A percentile compares a stretch with the other conserved stretches of the same genome.
Conservation (phyloP, 2,888 invertebrate genomes). For the Netelia melanura region DNA sequence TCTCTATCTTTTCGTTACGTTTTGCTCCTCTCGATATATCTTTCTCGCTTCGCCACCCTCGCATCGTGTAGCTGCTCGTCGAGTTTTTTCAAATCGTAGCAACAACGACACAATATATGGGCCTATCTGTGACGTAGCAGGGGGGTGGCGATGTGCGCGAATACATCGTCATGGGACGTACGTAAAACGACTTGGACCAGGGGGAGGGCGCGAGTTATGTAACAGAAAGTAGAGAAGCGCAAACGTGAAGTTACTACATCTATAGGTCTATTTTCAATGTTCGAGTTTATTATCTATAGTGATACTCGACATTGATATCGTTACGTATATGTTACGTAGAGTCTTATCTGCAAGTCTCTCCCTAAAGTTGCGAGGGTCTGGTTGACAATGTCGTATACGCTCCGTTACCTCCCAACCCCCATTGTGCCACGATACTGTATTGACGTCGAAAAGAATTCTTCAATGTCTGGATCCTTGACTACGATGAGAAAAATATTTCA, state of each 20-base stretch:
- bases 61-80: slow-evolving; percentile 11
- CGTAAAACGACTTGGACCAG: background rate
- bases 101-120: slow-evolving; percentile 15
- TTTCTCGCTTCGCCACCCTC: slow-evolving; percentile 45
- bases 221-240: too few relatives aligned
- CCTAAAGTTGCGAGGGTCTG: slow-evolving; percentile 71
- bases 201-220: background rate
- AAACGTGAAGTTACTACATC: background rate
- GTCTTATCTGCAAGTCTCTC: slow-evolving; percentile 43
- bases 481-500: slow-evolving; percentile 38
- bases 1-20: slow-evolving; percentile 30
- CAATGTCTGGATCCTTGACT: slow-evolving; percentile 71
- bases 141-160: background rate
- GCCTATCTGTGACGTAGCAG: background rate
- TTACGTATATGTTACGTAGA: background rate
- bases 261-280: too few relatives aligned
- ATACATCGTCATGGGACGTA: background rate
- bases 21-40: slow-evolving; percentile 36
- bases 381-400: slow-evolving; percentile 72
- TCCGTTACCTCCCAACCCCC: slow-evolving; percentile 44
- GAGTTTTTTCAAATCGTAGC: slow-evolving; percentile 36
- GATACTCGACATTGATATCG: background rate
- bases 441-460: slow-evolving; percentile 77
- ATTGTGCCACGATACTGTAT: slow-evolving; percentile 76
- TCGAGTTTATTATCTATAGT: background rate